These are phyloP conservation scores for Heterocephalus glaber DNA, from an alignment of 2,113 vertebrate genomes.

Conservation along the genomic window DNA sequence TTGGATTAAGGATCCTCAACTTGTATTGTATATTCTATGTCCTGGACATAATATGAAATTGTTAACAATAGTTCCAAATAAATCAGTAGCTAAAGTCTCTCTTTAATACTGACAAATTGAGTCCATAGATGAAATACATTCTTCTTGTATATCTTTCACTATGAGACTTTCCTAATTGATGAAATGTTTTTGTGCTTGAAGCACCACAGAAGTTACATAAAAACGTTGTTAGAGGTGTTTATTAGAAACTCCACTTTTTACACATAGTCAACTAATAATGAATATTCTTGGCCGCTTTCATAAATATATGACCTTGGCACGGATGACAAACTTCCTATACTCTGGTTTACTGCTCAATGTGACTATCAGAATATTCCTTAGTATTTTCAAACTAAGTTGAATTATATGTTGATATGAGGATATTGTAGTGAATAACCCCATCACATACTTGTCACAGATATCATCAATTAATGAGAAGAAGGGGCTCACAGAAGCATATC, in stretches of 20 bases:
- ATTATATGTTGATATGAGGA: background rate
- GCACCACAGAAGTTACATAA: background rate
- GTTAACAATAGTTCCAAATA: background rate
- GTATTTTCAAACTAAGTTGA: background rate
- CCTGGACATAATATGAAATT: background rate
- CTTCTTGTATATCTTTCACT: background rate
- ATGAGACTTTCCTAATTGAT: background rate
- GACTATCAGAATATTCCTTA: background rate
- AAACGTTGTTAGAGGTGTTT: background rate
- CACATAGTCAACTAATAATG: background rate
- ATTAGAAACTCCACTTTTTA: background rate
- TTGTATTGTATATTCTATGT: background rate
- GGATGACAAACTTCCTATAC: background rate
- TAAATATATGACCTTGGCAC: background rate
- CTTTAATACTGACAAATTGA: background rate
- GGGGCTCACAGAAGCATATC: background rate
- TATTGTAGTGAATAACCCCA: background rate
- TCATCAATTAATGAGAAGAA: background rate
- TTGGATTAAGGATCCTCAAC: background rate
- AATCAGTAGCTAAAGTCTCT: background rate
- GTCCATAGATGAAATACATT: background rate
- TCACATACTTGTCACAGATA: background rate
- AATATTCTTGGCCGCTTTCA: background rate
- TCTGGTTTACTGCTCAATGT: background rate
- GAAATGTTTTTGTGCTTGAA: background rate